Base-by-base conservation (phyloP, 2,797 vertebrate species). In the Periophthalmus magnuspinnatus region DNA sequence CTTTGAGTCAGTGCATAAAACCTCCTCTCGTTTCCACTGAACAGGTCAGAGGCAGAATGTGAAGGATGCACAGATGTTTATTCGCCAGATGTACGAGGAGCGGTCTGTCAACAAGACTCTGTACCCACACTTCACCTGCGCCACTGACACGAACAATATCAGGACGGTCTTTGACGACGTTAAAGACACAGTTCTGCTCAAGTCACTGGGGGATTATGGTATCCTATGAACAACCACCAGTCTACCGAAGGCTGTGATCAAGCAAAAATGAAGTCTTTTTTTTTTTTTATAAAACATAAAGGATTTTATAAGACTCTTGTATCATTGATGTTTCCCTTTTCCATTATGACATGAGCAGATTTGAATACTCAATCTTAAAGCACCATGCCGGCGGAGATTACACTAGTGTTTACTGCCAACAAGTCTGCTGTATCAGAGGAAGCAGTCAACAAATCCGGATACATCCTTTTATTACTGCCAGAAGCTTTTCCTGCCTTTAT, bases 121-220 rank as follows among this genome's bases (percentile, higher is more conserved):
- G 22, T 95, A 94, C 78, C 79, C 85, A 0, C 94, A 95, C 88
- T 94, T 93, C 86, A 94, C 94, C 85, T 95, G 94, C 8, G 94
- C 94, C 77, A 95, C 94, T 0, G 93, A 94, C 88, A 94, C 94
- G 74, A 85, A 79, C 82, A 94, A 93, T 89, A 95, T 94, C 75
- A 89, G 90, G 65, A 88, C 33, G 52, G 94, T 95, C 32, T 95
- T 95, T 84, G 84, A 28, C 0, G 91, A 92, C 3, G 75, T 95
- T 24, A 94, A 90, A 80, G 93, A 94, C 83, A 93, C 91, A 0
- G 92, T 94, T 69, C 86, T 95, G 74, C 71, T 93, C 62, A 91
- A 85, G 75, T 91, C 91, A 14, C 88, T 95, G 54, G 70, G 73
- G 65, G 93, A 93, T 55, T 94, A 91, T 17, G 91, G 92, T 6